Base-by-base conservation (phyloP, 2,113 vertebrate genomes). In the Syngnathus floridae region DNA sequence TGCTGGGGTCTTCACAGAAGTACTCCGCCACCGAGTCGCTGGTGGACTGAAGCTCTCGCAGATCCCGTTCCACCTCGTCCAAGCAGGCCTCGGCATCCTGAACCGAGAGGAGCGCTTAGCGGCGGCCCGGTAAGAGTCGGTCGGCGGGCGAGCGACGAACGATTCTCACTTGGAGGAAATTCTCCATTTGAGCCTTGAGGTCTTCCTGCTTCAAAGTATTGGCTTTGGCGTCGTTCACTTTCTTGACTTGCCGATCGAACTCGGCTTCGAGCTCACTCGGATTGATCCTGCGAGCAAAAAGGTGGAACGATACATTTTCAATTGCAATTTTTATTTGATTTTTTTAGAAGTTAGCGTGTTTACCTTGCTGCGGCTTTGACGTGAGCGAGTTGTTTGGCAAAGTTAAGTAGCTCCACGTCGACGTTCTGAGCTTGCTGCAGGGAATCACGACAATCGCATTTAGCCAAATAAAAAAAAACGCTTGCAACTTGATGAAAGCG, bases 1-100 rank as follows among this genome's bases (percentile, higher is more conserved):
- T 84, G 22, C 21, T 62, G 11, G 89, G 80, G 4, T 91, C 89
- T 72, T 92, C 91, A 67, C 91, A 92, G 76, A 91, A 90, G 80
- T 90, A 92, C 21, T 89, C 86, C 0, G 90, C 89, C 64, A 92
- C 89, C 7, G 83, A 76, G 41, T 86, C 75, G 21, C 76, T 90
- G 37, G 85, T 56, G 0, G 75, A 64, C 69, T 82, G 78, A 22
- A 92, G 43, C 11, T 74, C 65, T 65, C 83, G 66, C 26, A 91
- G 79, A 16, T 86, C 75, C 0, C 7, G 37, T 48, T 89, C 72
- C 0, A 78, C 77, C 69, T 90, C 75, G 48, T 43, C 66, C 61
- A 92, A 67, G 52, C 68, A 80, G 58, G 65, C 52, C 43, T 89
- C 89, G 0, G 90, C 87, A 56, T 84, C 68, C 91, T 92, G 16